Evolutionary conservation across 2,888 invertebrate species (phyloP), one percentile per base, ranked within the genome.

Genomic region (Machimus rusticus): DNA sequence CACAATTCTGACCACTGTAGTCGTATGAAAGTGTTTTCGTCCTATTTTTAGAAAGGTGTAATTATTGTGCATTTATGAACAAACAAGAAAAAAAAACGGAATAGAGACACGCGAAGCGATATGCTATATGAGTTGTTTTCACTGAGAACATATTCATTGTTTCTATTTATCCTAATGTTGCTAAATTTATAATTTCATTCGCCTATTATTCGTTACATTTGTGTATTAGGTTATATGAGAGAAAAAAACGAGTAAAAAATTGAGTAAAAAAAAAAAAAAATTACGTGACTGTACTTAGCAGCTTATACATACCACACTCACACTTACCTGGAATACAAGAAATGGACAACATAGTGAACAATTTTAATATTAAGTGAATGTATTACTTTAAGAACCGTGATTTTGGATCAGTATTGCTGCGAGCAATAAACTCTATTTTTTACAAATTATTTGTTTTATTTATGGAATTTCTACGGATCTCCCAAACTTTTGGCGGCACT

Each of bases 41-140:
- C 81, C 81, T 81, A 81, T 81, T 81, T 81, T 81, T 81, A 81
- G 81, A 81, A 55, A 81, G 81, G 81, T 81, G 81, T 81, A 81
- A 81, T 81, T 81, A 81, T 81, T 81, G 81, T 81, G 81, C 81
- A 81, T 81, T 81, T 78, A 81, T 31, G 51, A 81, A 46, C 43
- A 46, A 34, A 81, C 34, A 31, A 39, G 12, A 39, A 39, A 39
- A 19, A 78, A 43, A 37, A 23, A 51, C 23, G 9, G 23, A 57
- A 23, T 66, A 66, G 66, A 66, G 19, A 66, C 66, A 66, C 66
- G 66, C 66, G 12, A 66, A 66, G 66, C 66, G 66, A 66, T 23
- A 66, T 79, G 43, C 46, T 8, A 81, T 51, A 31, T 81, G 81
- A 81, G 81, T 81, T 81, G 51, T 51, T 81, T 81, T 81, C 66